Base-by-base conservation (phyloP, 2,888 invertebrate species). In the Lasioglossum leucozonium region DNA sequence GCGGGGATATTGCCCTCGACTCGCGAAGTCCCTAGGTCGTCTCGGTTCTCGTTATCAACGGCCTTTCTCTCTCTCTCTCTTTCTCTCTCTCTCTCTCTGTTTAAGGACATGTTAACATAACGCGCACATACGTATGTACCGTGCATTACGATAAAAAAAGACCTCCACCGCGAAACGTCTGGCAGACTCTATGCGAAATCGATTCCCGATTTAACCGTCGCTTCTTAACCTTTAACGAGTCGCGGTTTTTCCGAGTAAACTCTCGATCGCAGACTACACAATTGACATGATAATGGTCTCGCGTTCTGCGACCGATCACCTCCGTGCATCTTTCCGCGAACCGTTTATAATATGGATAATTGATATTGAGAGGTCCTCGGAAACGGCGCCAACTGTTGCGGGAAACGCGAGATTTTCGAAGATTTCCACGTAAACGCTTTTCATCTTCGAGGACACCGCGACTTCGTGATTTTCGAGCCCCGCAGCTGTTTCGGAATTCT, bases 181-280 rank as follows among this genome's bases (percentile, higher is more conserved):
- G 34, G 8, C 5, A 30, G 2, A 16, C 37, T 18, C 26, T 26
- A 11, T 11, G 26, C n/a, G n/a, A n/a, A 26, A 26, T 58, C 58
- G 58, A 58, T 58, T 26, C 58, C 13, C 5, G 58, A 26, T 58
- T 13, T 13, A 58, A 58, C n/a, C 11, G 13, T 58, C 11, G 69
- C 18, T 5, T 26, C 22, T 81, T 26, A 34, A 82, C 11, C 16
- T 69, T 58, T 69, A 18, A 4, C 26, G 11, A 40, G n/a, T 6
- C 11, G 13, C 13, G 71, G 51, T 16, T 80, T 62, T 80, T 75
- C 74, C 62, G 11, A 22, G 47, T 62, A 75, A 34, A 58, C 30
- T 26, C 26, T 58, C 37, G 44, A 75, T 65, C 40, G 37, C 18
- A 37, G 22, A 55, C 67, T 16, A 18, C 0, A 67, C 47, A n/a